phyloP scores from a whole-genome alignment of 2,888 invertebrate genomes.

The Margaritifera margaritifera region DNA sequence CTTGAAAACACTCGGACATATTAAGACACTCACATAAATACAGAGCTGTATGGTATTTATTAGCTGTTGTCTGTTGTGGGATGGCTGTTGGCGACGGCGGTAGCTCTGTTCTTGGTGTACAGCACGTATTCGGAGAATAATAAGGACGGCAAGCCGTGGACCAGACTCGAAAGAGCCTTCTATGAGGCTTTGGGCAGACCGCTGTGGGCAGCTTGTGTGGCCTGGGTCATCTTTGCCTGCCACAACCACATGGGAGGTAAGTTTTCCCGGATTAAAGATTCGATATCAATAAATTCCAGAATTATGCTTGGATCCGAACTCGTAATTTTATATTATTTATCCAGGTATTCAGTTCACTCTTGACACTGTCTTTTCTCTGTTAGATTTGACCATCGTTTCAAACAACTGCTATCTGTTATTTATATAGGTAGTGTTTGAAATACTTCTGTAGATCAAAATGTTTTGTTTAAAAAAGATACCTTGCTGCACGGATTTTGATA shows the following conservation, averaged over 20 bases:
- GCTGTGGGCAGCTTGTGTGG: constrained; percentile 75
- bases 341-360: not conserved
- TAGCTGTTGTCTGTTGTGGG: constrained; percentile 52
- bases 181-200: constrained; percentile 74
- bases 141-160: constrained; percentile 55
- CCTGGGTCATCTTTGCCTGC: constrained; percentile 77
- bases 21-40: not conserved
- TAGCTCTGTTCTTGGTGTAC: constrained; percentile 63
- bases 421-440: too few species aligned
- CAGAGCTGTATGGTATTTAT: not conserved
- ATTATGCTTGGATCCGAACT: not conserved
- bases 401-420: too few species aligned
- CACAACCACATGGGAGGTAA: constrained; percentile 74
- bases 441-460: too few species aligned
- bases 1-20: not conserved
- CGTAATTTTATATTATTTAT: not conserved
- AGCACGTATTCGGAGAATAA: constrained; percentile 66
- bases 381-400: not conserved
- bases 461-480: too few species aligned
- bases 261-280: constrained; percentile 4
- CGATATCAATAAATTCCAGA: not conserved
- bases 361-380: not conserved
- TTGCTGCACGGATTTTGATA: too few species aligned
- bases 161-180: constrained; percentile 51
- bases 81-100: constrained; percentile 62